Base-by-base conservation (phyloP, 1,140 invertebrate genomes). In the Hylaeus volcanicus region DNA sequence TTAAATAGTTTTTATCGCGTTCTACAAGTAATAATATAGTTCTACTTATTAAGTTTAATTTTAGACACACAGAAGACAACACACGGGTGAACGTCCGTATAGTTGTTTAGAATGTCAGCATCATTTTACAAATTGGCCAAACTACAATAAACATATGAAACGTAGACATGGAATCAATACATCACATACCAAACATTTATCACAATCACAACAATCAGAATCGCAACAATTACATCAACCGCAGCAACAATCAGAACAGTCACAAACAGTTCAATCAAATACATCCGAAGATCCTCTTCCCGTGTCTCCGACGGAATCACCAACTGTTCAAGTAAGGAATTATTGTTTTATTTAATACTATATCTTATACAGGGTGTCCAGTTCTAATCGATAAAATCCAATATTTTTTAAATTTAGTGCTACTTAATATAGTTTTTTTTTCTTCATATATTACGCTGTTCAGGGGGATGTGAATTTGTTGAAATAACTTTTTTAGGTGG, bases 91-190 rank as follows among this genome's bases (percentile, higher is more conserved):
- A 81, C 89, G 94, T 69, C 94, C 95, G 0, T 95, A 95, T 83
- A 93, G 92, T 74, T 95, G 95, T 82, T 43, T 89, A 0, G 92
- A 94, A 71, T 95, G 95, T 83, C 94, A 95, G 79, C 95, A 96
- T 90, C 95, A 96, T 86, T 96, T 96, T 82, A 96, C 96, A 2
- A 96, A 96, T 90, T 96, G 96, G 95, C 95, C 96, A 8, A 96
- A 96, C 92, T 96, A 96, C 81, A 96, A 96, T 86, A 96, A 96
- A 84, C 96, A 96, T 83, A 96, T 96, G 95, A 96, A 96, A 91
- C 91, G 96, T 41, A 90, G 95, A 58, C 96, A 96, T 81, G 94
- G 94, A 48, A 95, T 95, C 65, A 95, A 95, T 88, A 95, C 94
- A 2, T 93, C 92, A 5, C 90, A 91, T 53, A 89, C 91, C 11